Evolutionary conservation across 2,888 invertebrate genomes (phyloP).

Genomic region (Acleris emargana): DNA sequence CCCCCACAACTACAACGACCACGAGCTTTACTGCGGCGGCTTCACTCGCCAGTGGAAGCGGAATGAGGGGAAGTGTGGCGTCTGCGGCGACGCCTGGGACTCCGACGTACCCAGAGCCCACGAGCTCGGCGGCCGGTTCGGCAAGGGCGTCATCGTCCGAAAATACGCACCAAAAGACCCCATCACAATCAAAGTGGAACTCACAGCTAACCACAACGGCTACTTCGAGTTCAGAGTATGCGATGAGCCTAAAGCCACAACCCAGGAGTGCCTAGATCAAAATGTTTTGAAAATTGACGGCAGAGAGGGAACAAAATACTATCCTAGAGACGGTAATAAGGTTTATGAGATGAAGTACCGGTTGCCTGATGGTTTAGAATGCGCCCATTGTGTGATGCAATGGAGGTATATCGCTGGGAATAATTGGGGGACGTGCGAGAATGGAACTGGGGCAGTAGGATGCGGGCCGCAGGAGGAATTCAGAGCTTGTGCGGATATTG

Average conservation of each 20-base stretch:
- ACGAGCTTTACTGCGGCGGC: constrained; percentile 94
- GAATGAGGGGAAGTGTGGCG: constrained; percentile 93
- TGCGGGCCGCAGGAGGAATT: constrained; percentile 96
- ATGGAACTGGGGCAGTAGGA: constrained; percentile 91
- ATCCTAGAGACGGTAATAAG: constrained; percentile 90
- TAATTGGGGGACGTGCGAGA: constrained; percentile 90
- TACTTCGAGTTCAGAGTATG: constrained; percentile 94
- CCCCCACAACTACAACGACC: constrained; percentile 95
- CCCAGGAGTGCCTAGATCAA: constrained; percentile 91
- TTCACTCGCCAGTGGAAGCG: constrained; percentile 92
- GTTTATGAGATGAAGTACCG: constrained; percentile 90
- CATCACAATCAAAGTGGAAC: constrained; percentile 89
- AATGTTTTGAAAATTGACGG: constrained; percentile 85
- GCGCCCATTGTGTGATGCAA: constrained; percentile 92
- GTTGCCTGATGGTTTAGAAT: constrained; percentile 86
- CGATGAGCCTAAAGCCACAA: constrained; percentile 87
- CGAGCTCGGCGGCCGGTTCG: constrained; percentile 93
- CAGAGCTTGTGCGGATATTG: constrained; percentile 92
- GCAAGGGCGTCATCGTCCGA: constrained; percentile 91
- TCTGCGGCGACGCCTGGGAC: constrained; percentile 95
- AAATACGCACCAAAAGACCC: constrained; percentile 87
- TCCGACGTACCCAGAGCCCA: constrained; percentile 87
- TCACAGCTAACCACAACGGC: constrained; percentile 95
- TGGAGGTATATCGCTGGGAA: constrained; percentile 95
- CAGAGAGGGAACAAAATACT: constrained; percentile 84